phyloP scores from a whole-genome alignment of 2,113 vertebrate genomes.

The Gavialis gangeticus region DNA sequence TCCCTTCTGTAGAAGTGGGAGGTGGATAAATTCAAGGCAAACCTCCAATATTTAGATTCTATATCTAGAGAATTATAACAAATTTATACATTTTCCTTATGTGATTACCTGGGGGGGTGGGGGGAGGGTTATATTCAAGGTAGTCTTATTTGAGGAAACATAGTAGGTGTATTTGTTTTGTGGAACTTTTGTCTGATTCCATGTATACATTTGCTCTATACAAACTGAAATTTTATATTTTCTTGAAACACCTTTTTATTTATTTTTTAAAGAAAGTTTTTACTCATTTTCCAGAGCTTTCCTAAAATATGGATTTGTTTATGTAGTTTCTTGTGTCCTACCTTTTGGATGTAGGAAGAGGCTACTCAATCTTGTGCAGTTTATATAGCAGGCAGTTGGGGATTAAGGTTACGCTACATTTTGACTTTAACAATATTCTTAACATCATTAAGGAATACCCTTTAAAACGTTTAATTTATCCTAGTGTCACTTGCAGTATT shows the following conservation, averaged over 20 bases:
- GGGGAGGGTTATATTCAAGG: too few species aligned
- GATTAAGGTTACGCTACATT: neutral
- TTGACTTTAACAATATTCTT: neutral
- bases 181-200: too few species aligned
- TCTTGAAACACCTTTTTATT: fast-evolving
- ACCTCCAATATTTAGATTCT: too few species aligned
- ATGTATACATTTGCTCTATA: too few species aligned
- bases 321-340: neutral
- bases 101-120: too few species aligned
- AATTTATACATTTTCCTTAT: too few species aligned
- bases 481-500: neutral
- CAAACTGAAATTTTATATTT: fast-evolving
- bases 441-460: neutral
- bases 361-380: neutral
- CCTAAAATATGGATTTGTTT: neutral
- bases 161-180: too few species aligned
- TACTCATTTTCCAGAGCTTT: neutral
- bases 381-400: neutral
- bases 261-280: neutral
- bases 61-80: too few species aligned
- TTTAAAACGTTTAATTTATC: neutral
- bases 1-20: too few species aligned
- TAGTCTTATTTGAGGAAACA: too few species aligned
- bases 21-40: too few species aligned
- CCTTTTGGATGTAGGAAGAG: neutral